Percentiles rank a stretch among this genome's conserved stretches.
These are phyloP conservation scores for Adoxophyes honmai DNA, from an alignment of 1,140 invertebrate genomes.

Conservation along the genomic window DNA sequence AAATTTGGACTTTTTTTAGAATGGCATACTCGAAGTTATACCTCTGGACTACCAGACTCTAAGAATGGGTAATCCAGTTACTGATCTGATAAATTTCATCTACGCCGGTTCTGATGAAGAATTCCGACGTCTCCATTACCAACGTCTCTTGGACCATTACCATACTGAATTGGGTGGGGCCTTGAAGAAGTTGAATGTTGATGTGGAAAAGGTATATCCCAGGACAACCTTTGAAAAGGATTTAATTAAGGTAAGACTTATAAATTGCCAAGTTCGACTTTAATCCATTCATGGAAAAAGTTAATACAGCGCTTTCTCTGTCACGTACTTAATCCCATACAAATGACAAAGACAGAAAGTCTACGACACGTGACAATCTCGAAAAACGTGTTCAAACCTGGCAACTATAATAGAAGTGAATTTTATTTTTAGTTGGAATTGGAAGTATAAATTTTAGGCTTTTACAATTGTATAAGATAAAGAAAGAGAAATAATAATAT, in stretches of 20 bases:
- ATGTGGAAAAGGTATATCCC: slow-evolving; percentile 39
- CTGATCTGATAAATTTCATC: slow-evolving; percentile 77
- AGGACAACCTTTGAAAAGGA: slow-evolving; percentile 44
- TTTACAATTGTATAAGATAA: too few relatives aligned
- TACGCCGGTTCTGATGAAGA: slow-evolving; percentile 72
- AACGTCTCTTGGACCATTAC: slow-evolving; percentile 70
- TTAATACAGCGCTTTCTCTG: too few relatives aligned
- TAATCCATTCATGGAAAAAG: too few relatives aligned
- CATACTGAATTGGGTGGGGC: slow-evolving; percentile 33
- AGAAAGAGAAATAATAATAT: too few relatives aligned
- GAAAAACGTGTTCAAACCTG: too few relatives aligned
- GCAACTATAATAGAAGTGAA: too few relatives aligned
- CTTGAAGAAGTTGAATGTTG: slow-evolving; percentile 16
- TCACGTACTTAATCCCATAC: too few relatives aligned
- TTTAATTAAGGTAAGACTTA: slow-evolving; percentile 32
- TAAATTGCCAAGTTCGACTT: too few relatives aligned
- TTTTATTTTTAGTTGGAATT: too few relatives aligned
- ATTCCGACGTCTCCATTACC: slow-evolving; percentile 60
- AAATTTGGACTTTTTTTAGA: slow-evolving; percentile 40
- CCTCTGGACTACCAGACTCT: slow-evolving; percentile 78
- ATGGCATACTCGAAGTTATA: slow-evolving; percentile 42
- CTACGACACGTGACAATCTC: too few relatives aligned
- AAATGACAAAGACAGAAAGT: too few relatives aligned
- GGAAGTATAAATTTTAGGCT: too few relatives aligned
- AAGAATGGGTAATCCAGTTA: slow-evolving; percentile 65